These are phyloP conservation scores for Chrosomus eos DNA, from an alignment of 2,797 vertebrate species.

Conservation along the genomic window DNA sequence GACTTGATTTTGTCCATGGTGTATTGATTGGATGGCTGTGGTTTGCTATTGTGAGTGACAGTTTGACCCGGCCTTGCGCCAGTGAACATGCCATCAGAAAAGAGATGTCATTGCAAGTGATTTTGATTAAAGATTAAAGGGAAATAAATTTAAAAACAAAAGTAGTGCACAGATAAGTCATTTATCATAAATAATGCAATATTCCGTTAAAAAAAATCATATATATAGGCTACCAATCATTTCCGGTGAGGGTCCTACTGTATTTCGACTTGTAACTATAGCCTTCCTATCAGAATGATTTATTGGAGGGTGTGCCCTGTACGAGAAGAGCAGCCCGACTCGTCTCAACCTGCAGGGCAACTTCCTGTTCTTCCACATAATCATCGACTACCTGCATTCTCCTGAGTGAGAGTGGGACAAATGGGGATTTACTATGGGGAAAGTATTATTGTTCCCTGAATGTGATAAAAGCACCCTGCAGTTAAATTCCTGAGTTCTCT, in stretches of 20 bases:
- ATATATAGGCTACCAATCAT: too few species aligned
- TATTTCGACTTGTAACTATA: not conserved
- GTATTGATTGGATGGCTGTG: not conserved
- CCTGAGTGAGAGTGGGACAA: slow-evolving; percentile 3
- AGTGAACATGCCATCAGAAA: not conserved
- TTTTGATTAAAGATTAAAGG: not conserved
- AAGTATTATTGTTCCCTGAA: not conserved
- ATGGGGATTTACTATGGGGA: not conserved
- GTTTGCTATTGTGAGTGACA: not conserved
- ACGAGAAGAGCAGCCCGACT: slow-evolving; percentile 5
- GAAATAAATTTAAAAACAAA: not conserved
- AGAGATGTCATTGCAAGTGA: not conserved
- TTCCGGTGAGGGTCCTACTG: not conserved
- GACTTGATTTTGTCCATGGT: not conserved
- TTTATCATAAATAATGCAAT: not conserved
- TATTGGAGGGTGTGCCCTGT: slow-evolving; percentile 20
- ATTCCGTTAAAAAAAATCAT: not conserved
- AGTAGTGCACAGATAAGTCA: not conserved
- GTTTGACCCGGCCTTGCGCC: not conserved
- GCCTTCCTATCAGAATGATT: not conserved
- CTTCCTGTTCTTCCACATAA: slow-evolving; percentile 20
- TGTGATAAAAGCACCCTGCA: not conserved
- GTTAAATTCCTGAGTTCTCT: not conserved
- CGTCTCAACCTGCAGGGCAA: slow-evolving; percentile 36
- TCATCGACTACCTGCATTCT: slow-evolving; percentile 17